Base-by-base conservation (phyloP, 1,140 invertebrate genomes). In the Musca domestica region DNA sequence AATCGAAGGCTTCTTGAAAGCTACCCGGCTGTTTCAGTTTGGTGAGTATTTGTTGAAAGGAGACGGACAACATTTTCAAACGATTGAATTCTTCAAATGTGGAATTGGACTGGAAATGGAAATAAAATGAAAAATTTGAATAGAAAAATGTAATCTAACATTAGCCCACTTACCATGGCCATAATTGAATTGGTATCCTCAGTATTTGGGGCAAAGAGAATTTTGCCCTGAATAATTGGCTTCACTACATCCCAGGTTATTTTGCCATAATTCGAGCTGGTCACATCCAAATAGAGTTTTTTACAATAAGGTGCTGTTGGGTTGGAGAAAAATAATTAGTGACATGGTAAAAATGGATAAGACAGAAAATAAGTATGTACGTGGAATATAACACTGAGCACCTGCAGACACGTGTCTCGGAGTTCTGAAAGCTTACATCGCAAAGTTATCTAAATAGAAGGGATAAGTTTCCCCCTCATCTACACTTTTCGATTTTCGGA, bases 191-290 rank as follows among this genome's bases (percentile, higher is more conserved):
- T 71, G 2, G 87, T 84, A 1, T 77, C 71, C 0, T 76, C 79
- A 5, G 79, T 85, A 7, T 82, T 71, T 0, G 88, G 88, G 0
- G 86, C 85, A 70, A 88, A 89, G 1, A 90, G 74, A 46, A 90
- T 88, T 61, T 84, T 85, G 5, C 88, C 88, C 71, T 88, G 85
- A 27, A 90, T 76, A 12, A 89, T 79, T 0, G 88, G 88, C 70
- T 89, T 89, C 5, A 88, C 82, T 67, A 87, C 87, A 10, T 85
- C 87, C 88, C 88, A 89, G 19, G 89, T 81, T 15, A 90, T 87
- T 73, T 89, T 89, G 1, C 88, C 88, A 14, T 85, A 87, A 12
- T 84, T 83, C 71, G 88, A 85, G 3, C 75, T 81, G 0, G 86
- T 78, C 1, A 90, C 78, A 69, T 86, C 85, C 68, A 85, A 83